Base-by-base conservation (phyloP, 2,888 invertebrate species). In the Amphiduros pacificus region DNA sequence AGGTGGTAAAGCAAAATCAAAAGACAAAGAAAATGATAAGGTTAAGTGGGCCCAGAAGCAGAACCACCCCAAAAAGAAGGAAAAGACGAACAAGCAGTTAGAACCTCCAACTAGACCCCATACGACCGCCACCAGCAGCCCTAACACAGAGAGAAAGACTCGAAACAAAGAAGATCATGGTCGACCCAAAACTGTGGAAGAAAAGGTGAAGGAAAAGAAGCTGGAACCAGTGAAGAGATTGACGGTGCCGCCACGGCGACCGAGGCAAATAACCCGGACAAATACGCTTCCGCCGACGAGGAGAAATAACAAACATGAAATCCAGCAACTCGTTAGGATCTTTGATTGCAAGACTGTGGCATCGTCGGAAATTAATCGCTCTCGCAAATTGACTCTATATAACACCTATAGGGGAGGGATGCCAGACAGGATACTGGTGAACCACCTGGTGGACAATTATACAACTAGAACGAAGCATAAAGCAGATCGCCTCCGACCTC, bases 261-360 rank as follows among this genome's bases (percentile, higher is more conserved):
- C 48, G 36, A 48, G 32, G 26, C 26, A 58, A 17, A 22, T 20
- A 6, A 28, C 41, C 11, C 40, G 40, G 1, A 24, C 2, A 2
- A 6, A 20, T 6, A 14, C 40, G 6, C 31, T 14, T 14, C 31
- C n/a, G 4, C n/a, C 20, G 44, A 44, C 32, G 26, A 27, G 58
- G 32, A 50, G 36, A 49, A 48, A 32, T 24, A 24, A 29, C 11
- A 50, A 51, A 22, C 48, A 62, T 60, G 60, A 64, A 24, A 67
- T 68, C 24, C 68, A 68, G 51, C 66, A 69, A 48, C 52, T 61
- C 20, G 70, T 70, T 4, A 27, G 69, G 24, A 65, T 70, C 22
- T 70, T 71, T 55, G 68, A 70, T 31, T 57, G 64, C 26, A 70
- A 70, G 63, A 63, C 31, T 11, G 26, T 48, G 5, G 58, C 58